phyloP scores from a whole-genome alignment of 2,888 invertebrate genomes.

The Dolichomitus sp. region DNA sequence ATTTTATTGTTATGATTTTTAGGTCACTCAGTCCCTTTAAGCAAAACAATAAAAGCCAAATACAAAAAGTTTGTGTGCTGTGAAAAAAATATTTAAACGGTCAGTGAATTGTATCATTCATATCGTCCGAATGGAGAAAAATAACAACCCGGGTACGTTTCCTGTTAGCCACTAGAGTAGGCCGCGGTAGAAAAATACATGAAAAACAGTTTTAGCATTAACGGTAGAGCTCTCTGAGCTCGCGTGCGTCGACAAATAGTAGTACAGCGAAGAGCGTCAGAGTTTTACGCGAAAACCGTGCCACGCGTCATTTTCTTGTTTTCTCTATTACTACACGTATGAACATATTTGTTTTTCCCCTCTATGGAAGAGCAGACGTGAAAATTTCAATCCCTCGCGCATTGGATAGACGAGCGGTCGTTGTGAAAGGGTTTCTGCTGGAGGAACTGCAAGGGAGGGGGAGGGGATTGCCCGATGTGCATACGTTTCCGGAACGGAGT shows the following conservation, averaged over 20 bases:
- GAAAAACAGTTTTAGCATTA: not conserved
- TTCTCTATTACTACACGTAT: slow-evolving; percentile 35
- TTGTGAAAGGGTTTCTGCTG: slow-evolving; percentile 23
- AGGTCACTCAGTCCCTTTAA: no score
- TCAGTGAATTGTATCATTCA: not conserved
- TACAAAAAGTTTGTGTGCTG: not conserved
- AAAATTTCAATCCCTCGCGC: slow-evolving; percentile 58
- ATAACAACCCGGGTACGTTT: not conserved
- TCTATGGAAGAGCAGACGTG: slow-evolving; percentile 52
- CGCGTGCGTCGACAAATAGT: not conserved
- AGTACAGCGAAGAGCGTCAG: not conserved
- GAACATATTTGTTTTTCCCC: slow-evolving; percentile 56
- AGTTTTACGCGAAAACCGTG: slow-evolving; percentile 4
- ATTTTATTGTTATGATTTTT: no score
- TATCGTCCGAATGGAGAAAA: not conserved
- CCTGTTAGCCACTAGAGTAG: not conserved
- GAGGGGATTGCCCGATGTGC: slow-evolving; percentile 54
- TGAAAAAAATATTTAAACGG: not conserved
- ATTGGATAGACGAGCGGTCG: slow-evolving; percentile 15
- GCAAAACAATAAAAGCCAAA: not conserved
- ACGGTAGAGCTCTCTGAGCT: not conserved
- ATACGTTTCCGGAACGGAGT: slow-evolving; percentile 65
- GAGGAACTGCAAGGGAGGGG: slow-evolving; percentile 9
- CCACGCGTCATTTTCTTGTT: slow-evolving; percentile 49
- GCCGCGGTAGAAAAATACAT: not conserved